A percentile compares a stretch with the other conserved stretches of the same genome.
phyloP scores from a whole-genome alignment of 2,888 invertebrate genomes.

The Protophormia terraenovae region DNA sequence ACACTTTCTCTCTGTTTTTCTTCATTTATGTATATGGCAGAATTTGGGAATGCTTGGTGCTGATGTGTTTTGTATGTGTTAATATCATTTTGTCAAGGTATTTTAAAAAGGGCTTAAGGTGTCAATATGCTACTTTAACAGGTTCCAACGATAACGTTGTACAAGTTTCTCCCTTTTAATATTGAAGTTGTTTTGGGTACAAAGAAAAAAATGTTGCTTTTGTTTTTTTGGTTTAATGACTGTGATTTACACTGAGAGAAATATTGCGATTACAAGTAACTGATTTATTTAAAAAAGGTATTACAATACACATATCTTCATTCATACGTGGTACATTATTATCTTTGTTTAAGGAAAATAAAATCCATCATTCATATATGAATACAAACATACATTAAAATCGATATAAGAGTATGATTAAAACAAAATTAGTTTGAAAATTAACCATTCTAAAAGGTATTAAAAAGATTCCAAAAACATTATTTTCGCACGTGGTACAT shows the following conservation, averaged over 20 bases:
- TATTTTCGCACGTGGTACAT: too few relatives aligned
- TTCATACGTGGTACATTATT: too few relatives aligned
- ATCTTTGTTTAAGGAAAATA: too few relatives aligned
- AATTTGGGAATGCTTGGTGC: not conserved
- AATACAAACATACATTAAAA: too few relatives aligned
- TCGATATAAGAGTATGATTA: too few relatives aligned
- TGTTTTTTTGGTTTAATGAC: constrained; percentile 47
- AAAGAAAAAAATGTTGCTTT: constrained; percentile 28
- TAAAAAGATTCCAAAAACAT: too few relatives aligned
- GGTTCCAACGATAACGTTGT: constrained; percentile 26
- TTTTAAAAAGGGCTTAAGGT: constrained; percentile 56
- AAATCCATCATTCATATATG: too few relatives aligned
- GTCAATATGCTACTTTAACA: constrained; percentile 60
- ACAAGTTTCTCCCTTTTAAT: constrained; percentile 2
- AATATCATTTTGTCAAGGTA: constrained; percentile 44
- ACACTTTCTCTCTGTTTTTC: not conserved
- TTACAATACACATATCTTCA: too few relatives aligned
- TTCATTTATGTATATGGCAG: not conserved
- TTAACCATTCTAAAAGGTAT: too few relatives aligned
- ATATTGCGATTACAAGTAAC: too few relatives aligned
- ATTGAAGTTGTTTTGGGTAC: constrained; percentile 1
- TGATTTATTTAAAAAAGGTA: too few relatives aligned
- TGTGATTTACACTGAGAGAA: constrained; percentile 38
- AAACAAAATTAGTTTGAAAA: too few relatives aligned
- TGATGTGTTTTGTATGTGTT: not conserved